phyloP scores from a whole-genome alignment of 2,888 invertebrate species.

The Caenorhabditis zanzibari region DNA sequence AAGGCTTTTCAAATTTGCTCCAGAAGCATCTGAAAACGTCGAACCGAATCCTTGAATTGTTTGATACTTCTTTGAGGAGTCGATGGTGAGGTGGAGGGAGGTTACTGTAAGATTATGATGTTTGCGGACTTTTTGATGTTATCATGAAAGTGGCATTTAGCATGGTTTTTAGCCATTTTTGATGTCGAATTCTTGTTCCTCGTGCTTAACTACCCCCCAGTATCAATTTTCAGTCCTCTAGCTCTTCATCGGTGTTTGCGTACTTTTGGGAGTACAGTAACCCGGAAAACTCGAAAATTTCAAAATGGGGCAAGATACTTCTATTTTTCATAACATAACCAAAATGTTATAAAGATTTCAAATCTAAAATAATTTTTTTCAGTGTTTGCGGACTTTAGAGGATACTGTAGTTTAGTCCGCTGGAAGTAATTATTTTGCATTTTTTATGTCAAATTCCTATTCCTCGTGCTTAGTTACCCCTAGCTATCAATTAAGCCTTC shows the following conservation, averaged over 20 bases:
- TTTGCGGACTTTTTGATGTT: conserved; percentile 2
- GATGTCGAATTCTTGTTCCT: not conserved
- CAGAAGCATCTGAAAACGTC: conserved; percentile 61
- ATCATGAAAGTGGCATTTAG: not conserved
- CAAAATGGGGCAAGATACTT: not conserved
- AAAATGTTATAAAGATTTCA: too few relatives aligned
- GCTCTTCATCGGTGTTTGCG: conserved; percentile 4
- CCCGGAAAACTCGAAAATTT: not conserved
- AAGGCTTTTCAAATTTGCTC: conserved; percentile 53
- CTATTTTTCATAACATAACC: too few relatives aligned
- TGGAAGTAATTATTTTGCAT: too few relatives aligned
- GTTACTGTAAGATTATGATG: conserved; percentile 36
- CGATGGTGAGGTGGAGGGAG: conserved; percentile 51
- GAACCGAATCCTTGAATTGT: conserved; percentile 58
- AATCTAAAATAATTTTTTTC: too few relatives aligned
- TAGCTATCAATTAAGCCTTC: too few relatives aligned
- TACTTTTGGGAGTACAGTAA: conserved; percentile 1
- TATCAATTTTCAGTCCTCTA: not conserved
- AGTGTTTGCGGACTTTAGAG: too few relatives aligned
- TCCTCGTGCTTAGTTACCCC: too few relatives aligned
- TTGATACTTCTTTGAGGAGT: conserved; percentile 52
- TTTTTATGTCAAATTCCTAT: too few relatives aligned
- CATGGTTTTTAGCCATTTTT: not conserved
- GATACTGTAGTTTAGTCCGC: too few relatives aligned
- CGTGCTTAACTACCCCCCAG: not conserved